Evolutionary conservation across 2,797 vertebrate species (phyloP).

Genomic region (Rhynchotus rufescens): DNA sequence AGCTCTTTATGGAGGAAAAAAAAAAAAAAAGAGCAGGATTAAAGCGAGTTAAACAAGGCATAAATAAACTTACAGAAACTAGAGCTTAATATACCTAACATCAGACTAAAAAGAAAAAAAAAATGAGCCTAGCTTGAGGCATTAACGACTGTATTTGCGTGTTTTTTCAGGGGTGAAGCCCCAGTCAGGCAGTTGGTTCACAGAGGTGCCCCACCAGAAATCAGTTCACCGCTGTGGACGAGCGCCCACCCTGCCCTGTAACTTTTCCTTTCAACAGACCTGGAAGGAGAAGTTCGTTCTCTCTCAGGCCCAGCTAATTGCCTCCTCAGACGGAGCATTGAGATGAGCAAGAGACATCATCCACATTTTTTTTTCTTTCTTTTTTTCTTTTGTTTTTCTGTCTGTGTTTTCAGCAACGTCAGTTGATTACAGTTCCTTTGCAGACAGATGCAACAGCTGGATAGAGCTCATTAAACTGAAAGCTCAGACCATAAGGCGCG

Average conservation of each 20-base stretch:
- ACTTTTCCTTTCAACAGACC: constrained; percentile 45
- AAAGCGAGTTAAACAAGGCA: constrained; percentile 36
- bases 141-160: constrained; percentile 41
- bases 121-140: neutral
- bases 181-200: constrained; percentile 51
- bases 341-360: constrained; percentile 87
- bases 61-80: constrained; percentile 15
- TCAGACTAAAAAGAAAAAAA: neutral
- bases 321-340: constrained; percentile 78
- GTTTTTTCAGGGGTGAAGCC: constrained; percentile 65
- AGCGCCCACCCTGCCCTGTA: constrained; percentile 48
- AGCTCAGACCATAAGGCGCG: constrained; percentile 99
- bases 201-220: constrained; percentile 42
- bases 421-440: constrained; percentile 99
- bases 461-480: constrained; percentile 99
- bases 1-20: neutral
- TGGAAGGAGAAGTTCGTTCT: constrained; percentile 77
- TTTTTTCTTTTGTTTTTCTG: constrained; percentile 85
- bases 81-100: neutral
- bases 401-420: constrained; percentile 95
- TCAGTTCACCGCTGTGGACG: constrained; percentile 55
- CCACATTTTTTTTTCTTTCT: constrained; percentile 87
- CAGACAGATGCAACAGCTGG: constrained; percentile 99
- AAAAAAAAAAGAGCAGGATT: neutral
- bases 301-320: constrained; percentile 82